These are phyloP conservation scores for Cataglyphis altisquamis DNA, from an alignment of 2,888 invertebrate genomes.

Conservation along the genomic window DNA sequence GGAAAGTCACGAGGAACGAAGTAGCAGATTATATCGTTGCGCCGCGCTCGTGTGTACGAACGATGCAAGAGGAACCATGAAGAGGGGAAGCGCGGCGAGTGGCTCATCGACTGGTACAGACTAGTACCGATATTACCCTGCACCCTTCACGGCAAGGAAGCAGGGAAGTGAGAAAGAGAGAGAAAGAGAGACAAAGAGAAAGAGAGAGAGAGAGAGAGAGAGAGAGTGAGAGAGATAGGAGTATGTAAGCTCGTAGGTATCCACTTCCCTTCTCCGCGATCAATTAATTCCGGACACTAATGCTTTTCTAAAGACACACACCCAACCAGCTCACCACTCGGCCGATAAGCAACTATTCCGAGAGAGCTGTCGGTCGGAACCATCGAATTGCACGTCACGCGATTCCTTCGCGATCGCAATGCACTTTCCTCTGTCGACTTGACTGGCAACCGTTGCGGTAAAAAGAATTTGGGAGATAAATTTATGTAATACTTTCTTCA, in stretches of 20 bases:
- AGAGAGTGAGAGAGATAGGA: slow-evolving; percentile 67
- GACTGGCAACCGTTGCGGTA: slow-evolving; percentile 43
- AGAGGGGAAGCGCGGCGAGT: slow-evolving; percentile 76
- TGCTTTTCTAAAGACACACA: slow-evolving; percentile 83
- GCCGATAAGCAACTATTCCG: slow-evolving; percentile 77
- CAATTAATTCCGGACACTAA: slow-evolving; percentile 85
- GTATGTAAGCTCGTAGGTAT: slow-evolving; percentile 82
- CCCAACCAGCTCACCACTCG: slow-evolving; percentile 71
- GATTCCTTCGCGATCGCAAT: slow-evolving; percentile 73
- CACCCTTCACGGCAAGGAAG: slow-evolving; percentile 72
- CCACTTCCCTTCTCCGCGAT: slow-evolving; percentile 83
- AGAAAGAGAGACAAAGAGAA: slow-evolving; percentile 31
- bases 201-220: slow-evolving; percentile 5
- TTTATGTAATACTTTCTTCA: slow-evolving; percentile 51
- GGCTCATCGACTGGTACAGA: slow-evolving; percentile 84
- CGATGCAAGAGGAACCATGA: slow-evolving; percentile 76
- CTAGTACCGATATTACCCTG: slow-evolving; percentile 85
- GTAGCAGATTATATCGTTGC: slow-evolving; percentile 82
- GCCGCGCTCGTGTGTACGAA: slow-evolving; percentile 78
- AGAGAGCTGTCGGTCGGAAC: slow-evolving; percentile 74
- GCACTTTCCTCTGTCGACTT: slow-evolving; percentile 70
- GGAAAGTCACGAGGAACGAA: slow-evolving; percentile 69
- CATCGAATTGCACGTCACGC: slow-evolving; percentile 80
- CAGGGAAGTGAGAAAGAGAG: slow-evolving; percentile 68
- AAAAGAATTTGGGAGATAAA: slow-evolving; percentile 48